Conservation (phyloP, 2,888 invertebrate genomes). For the Ichneumon xanthorius region DNA sequence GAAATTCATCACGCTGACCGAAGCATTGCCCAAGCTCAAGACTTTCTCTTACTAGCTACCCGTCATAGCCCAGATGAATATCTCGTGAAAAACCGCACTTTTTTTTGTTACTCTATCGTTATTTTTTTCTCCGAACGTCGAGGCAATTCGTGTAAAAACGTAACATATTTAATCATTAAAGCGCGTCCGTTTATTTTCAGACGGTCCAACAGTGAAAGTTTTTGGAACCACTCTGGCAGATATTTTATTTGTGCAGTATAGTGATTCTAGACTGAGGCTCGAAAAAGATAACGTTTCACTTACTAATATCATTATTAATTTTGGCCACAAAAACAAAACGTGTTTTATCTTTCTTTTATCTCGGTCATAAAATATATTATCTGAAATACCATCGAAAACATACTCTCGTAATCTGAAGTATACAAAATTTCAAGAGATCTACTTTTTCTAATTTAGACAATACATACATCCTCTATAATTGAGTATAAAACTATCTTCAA, state of each 20-base stretch:
- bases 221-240: conserved; percentile 17
- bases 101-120: not conserved
- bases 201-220: conserved; percentile 39
- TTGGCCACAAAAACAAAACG: no score
- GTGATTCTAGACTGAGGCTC: not conserved
- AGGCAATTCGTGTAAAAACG: not conserved
- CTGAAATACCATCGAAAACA: no score
- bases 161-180: conserved; percentile 5
- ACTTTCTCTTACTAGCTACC: conserved; percentile 64
- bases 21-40: conserved; percentile 60
- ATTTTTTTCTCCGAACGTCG: not conserved
- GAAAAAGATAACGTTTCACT: not conserved
- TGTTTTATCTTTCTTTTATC: no score
- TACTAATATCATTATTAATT: not conserved
- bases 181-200: not conserved
- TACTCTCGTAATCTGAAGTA: no score
- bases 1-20: conserved; percentile 66
- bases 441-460: not conserved
- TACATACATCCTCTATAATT: not conserved
- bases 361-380: no score
- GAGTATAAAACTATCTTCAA: not conserved
- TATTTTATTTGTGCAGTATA: conserved; percentile 3
- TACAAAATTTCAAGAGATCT: no score
- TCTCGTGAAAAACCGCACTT: not conserved
- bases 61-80: conserved; percentile 19